phyloP scores from a whole-genome alignment of 1,140 invertebrate genomes.

The Acromyrmex heyeri region DNA sequence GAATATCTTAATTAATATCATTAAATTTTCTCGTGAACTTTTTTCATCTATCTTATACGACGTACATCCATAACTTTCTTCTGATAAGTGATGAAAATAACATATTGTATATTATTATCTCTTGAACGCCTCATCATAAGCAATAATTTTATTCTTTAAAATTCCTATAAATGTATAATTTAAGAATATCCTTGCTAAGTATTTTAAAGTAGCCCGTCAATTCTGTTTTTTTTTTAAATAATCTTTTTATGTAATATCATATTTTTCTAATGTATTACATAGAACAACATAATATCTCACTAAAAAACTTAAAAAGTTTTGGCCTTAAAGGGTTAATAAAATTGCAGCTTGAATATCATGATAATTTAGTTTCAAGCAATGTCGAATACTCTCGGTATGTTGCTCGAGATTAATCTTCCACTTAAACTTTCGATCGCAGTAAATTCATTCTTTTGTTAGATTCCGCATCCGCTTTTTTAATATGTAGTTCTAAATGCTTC shows the following conservation, averaged over 20 bases:
- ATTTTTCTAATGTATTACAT: neutral
- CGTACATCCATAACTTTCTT: neutral
- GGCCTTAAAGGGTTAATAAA: neutral
- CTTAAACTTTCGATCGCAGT: slow-evolving; percentile 80
- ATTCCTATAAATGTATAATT: neutral
- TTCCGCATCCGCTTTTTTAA: slow-evolving; percentile 81
- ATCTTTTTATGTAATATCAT: neutral
- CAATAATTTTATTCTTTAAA: neutral
- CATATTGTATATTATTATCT: neutral
- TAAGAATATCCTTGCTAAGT: neutral
- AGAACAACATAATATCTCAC: neutral
- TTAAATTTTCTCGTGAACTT: neutral
- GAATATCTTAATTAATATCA: neutral
- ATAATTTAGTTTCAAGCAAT: neutral
- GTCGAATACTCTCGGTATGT: slow-evolving; percentile 57
- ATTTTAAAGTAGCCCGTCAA: neutral
- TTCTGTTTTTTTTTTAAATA: neutral
- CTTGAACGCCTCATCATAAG: neutral
- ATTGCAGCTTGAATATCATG: neutral
- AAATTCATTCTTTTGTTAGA: slow-evolving; percentile 82
- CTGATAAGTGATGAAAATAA: neutral
- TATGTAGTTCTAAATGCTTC: neutral
- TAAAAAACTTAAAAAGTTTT: neutral
- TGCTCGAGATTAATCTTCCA: slow-evolving; percentile 80
- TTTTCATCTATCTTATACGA: neutral